phyloP scores from a whole-genome alignment of 2,797 vertebrate genomes.

The Erpetoichthys calabaricus region DNA sequence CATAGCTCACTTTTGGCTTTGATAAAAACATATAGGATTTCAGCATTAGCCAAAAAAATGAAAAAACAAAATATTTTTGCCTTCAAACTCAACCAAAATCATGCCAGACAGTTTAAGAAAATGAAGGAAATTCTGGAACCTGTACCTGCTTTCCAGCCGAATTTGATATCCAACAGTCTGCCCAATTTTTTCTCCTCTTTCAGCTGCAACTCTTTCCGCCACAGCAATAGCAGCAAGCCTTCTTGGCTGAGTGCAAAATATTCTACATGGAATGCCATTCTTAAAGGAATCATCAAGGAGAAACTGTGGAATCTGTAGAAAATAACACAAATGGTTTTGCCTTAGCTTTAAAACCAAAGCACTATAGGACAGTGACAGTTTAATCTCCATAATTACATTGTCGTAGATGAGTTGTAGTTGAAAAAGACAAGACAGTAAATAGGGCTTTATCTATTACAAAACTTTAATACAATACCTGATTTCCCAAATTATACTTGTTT shows the following conservation, averaged over 20 bases:
- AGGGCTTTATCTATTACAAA: too few species aligned
- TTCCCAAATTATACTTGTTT: too few species aligned
- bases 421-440: too few species aligned
- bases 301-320: slow-evolving; percentile 82
- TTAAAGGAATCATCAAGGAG: slow-evolving; percentile 73
- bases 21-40: too few species aligned
- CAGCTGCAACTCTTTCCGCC: slow-evolving; percentile 85
- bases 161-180: slow-evolving; percentile 90
- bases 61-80: slow-evolving; percentile 12
- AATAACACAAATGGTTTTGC: slow-evolving; percentile 6
- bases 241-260: slow-evolving; percentile 88
- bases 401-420: too few species aligned
- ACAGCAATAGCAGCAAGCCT: slow-evolving; percentile 77
- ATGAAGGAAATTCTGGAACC: too few species aligned
- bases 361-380: background rate
- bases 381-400: too few species aligned
- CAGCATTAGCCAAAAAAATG: background rate
- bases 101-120: too few species aligned
- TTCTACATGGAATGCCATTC: slow-evolving; percentile 66
- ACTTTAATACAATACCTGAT: too few species aligned
- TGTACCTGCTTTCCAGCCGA: slow-evolving; percentile 83
- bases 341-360: background rate
- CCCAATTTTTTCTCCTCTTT: slow-evolving; percentile 77
- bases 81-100: background rate
- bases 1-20: too few species aligned